Evolutionary conservation across 2,797 vertebrate genomes (phyloP).

Genomic region (Acanthurus leucopareius): DNA sequence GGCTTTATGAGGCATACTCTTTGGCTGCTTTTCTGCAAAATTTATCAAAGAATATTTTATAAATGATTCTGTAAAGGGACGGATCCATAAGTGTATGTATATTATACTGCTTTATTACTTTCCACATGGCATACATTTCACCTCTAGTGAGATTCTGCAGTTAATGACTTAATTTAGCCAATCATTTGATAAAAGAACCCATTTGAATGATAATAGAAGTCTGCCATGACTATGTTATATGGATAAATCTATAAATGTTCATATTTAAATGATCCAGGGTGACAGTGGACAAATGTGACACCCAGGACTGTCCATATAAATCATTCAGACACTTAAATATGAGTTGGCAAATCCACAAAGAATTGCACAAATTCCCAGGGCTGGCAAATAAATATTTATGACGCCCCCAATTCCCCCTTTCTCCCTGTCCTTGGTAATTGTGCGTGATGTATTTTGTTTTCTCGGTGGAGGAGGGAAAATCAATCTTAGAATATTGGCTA

Average conservation of each 20-base stretch:
- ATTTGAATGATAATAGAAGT: slow-evolving; percentile 64
- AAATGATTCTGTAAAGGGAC: slow-evolving; percentile 14
- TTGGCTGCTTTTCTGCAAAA: neutral
- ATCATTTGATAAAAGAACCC: slow-evolving; percentile 62
- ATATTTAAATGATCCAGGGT: slow-evolving; percentile 82
- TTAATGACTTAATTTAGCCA: slow-evolving; percentile 71
- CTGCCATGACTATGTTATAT: slow-evolving; percentile 65
- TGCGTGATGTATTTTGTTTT: slow-evolving; percentile 86
- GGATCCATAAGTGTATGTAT: neutral
- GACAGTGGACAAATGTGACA: slow-evolving; percentile 85
- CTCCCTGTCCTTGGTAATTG: slow-evolving; percentile 84
- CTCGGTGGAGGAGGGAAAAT: slow-evolving; percentile 81
- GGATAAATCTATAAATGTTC: slow-evolving; percentile 73
- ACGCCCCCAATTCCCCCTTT: slow-evolving; percentile 73
- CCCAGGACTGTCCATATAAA: slow-evolving; percentile 80
- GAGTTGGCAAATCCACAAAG: slow-evolving; percentile 84
- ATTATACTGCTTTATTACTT: neutral
- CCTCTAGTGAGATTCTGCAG: slow-evolving; percentile 36
- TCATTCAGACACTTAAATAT: slow-evolving; percentile 89
- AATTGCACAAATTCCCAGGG: slow-evolving; percentile 84
- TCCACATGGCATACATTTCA: slow-evolving; percentile 37
- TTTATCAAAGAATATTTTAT: neutral
- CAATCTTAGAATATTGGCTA: slow-evolving; percentile 83
- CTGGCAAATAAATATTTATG: slow-evolving; percentile 90
- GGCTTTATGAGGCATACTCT: neutral